A percentile compares a stretch with the other conserved stretches of the same genome.
These are phyloP conservation scores for Aurelia sp. DNA, from an alignment of 30 jellyfish, hydroid and myxozoan genomes.

Conservation along the genomic window DNA sequence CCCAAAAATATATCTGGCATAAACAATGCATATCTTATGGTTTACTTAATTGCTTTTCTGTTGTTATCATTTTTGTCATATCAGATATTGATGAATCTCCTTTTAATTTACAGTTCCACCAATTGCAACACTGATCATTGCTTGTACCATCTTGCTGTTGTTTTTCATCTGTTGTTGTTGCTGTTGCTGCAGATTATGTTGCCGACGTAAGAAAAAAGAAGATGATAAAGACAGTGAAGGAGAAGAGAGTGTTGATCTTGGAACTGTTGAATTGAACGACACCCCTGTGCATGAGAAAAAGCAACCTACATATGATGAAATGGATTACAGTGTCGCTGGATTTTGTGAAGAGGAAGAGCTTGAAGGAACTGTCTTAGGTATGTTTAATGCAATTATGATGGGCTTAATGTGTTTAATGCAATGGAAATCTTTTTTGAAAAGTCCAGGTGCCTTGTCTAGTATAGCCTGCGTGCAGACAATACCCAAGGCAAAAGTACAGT, in stretches of 20 bases:
- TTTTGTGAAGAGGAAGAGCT: constrained; percentile 56
- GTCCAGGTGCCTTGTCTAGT: too few relatives aligned
- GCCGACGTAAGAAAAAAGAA: constrained; percentile 55
- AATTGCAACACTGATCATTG: constrained; percentile 74
- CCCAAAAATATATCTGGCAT: too few relatives aligned
- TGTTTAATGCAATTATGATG: neutral
- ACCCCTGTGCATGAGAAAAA: constrained; percentile 70
- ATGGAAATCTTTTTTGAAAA: too few relatives aligned
- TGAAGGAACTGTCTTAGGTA: constrained; percentile 62
- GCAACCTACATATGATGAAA: constrained; percentile 77
- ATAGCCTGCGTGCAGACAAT: too few relatives aligned
- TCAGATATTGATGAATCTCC: neutral
- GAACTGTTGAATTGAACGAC: constrained; percentile 63
- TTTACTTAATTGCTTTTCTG: too few relatives aligned
- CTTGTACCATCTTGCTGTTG: constrained; percentile 66
- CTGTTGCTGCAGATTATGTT: constrained; percentile 78
- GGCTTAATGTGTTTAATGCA: too few relatives aligned
- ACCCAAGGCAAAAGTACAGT: too few relatives aligned
- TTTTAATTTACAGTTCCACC: constrained; percentile 74
- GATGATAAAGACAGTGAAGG: constrained; percentile 57
- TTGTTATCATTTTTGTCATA: too few relatives aligned
- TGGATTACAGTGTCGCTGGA: constrained; percentile 86
- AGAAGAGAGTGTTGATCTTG: constrained; percentile 75
- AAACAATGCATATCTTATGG: too few relatives aligned
- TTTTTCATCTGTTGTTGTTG: constrained; percentile 74